Base-by-base conservation (phyloP, 2,113 vertebrate species). In the Plecotus auritus region DNA sequence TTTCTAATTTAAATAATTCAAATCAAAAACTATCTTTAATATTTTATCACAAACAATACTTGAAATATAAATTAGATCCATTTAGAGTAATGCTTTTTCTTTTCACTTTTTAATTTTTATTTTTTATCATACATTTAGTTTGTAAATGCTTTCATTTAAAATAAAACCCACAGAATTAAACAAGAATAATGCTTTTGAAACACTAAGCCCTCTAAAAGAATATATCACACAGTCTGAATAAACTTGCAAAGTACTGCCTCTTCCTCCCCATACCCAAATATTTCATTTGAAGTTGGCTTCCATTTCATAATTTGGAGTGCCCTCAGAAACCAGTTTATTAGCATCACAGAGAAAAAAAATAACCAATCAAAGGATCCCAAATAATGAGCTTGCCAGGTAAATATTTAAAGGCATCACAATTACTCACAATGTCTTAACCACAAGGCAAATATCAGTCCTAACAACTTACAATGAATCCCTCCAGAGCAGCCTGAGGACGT, bases 1-100 rank as follows among this genome's bases (percentile, higher is more conserved):
- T 61, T 54, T 90, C 70, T 89, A 97, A 97, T 97, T 97, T 96
- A 49, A 93, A 80, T 95, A 96, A 89, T 93, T 90, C 91, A 97
- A 93, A 91, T 84, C 10, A 96, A 96, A 97, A 90, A 47, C 77
- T 90, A 77, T 23, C n/a, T 94, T 95, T 93, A 84, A 95, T 94
- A 95, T 92, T 96, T 87, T 93, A 96, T 77, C 61, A 45, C 32
- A 98, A 96, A 94, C 9, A 73, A 51, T 82, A 37, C 54, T 95
- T 96, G 96, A 76, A 89, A 49, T 88, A 37, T 66, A 96, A 89
- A 20, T 42, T 88, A 86, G 49, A 76, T n/a, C 16, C 16, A 85
- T 90, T 93, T 93, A 73, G 47, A 23, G 14, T 35, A 96, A 96
- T 9, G 23, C 9, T 82, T 97, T 95, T 47, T 17, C 16, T n/a